These are phyloP conservation scores for Tenthredo mesomela DNA, from an alignment of 2,888 invertebrate species.

Conservation along the genomic window DNA sequence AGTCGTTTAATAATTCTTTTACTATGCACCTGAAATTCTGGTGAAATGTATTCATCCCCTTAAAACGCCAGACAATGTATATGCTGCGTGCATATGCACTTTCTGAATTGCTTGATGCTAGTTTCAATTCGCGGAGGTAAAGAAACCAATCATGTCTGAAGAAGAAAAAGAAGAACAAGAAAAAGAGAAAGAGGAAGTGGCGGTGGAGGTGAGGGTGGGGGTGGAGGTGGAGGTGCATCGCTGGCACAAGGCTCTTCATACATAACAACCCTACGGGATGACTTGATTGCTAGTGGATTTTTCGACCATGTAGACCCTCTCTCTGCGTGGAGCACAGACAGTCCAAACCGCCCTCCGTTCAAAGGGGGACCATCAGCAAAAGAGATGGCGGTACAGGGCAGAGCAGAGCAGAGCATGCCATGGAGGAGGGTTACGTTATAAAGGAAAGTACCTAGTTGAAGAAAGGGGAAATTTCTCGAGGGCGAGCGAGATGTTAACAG, in stretches of 20 bases:
- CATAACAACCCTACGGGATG: not conserved
- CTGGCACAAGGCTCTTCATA: not conserved
- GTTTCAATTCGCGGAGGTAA: not conserved
- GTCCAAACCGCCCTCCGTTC: not conserved
- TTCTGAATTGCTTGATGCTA: not conserved
- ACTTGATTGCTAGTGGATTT: slow-evolving; percentile 25
- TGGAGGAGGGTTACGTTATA: slow-evolving; percentile 57
- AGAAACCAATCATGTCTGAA: slow-evolving; percentile 14
- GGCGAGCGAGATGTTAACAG: slow-evolving; percentile 67
- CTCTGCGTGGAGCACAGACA: not conserved
- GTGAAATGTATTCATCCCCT: not conserved
- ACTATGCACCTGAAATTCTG: not conserved
- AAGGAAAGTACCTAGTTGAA: slow-evolving; percentile 63
- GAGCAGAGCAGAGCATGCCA: not conserved
- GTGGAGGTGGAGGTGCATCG: not conserved
- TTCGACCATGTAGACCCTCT: not conserved
- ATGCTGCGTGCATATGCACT: slow-evolving; percentile 18
- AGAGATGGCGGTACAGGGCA: slow-evolving; percentile 4
- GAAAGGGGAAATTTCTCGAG: slow-evolving; percentile 62
- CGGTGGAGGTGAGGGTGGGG: not conserved
- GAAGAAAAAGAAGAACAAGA: not conserved
- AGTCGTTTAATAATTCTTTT: no score
- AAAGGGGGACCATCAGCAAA: not conserved
- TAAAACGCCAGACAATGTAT: not conserved
- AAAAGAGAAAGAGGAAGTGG: not conserved